Percentiles rank a stretch among this genome's conserved stretches.
These are phyloP conservation scores for Gobionotothen gibberifrons DNA, from an alignment of 2,797 vertebrate species.

Conservation along the genomic window DNA sequence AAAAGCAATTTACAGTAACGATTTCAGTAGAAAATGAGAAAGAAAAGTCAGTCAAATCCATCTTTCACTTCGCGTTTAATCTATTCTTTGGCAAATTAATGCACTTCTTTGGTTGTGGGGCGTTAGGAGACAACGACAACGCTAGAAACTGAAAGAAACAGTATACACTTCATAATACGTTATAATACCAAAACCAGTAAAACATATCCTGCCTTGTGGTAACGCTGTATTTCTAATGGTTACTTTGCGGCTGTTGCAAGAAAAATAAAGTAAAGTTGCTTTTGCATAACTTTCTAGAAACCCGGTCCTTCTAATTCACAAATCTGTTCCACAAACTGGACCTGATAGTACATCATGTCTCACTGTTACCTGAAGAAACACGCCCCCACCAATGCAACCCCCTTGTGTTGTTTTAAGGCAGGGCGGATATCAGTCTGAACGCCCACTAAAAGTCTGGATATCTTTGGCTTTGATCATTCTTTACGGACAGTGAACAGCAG, in stretches of 20 bases:
- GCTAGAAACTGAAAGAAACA: too few relatives aligned
- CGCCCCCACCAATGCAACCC: not conserved
- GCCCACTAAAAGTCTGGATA: constrained; percentile 23
- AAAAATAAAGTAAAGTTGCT: not conserved
- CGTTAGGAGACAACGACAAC: too few relatives aligned
- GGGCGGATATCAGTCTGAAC: constrained; percentile 23
- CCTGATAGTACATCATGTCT: not conserved
- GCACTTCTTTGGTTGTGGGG: too few relatives aligned
- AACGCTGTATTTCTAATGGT: not conserved
- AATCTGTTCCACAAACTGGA: constrained; percentile 4
- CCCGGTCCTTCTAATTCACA: not conserved
- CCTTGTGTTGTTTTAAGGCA: constrained; percentile 9
- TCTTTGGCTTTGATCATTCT: not conserved
- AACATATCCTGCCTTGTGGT: not conserved
- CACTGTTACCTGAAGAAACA: constrained; percentile 12
- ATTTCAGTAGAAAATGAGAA: too few relatives aligned
- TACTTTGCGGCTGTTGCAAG: not conserved
- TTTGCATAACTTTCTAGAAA: not conserved
- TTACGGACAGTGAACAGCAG: not conserved
- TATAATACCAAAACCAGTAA: too few relatives aligned
- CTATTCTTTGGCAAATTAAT: too few relatives aligned
- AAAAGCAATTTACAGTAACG: too few relatives aligned
- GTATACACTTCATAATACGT: too few relatives aligned
- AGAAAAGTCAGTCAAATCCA: too few relatives aligned
- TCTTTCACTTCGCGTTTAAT: too few relatives aligned